phyloP scores from a whole-genome alignment of 1,140 invertebrate genomes.

The Oncopodura yosiiana region DNA sequence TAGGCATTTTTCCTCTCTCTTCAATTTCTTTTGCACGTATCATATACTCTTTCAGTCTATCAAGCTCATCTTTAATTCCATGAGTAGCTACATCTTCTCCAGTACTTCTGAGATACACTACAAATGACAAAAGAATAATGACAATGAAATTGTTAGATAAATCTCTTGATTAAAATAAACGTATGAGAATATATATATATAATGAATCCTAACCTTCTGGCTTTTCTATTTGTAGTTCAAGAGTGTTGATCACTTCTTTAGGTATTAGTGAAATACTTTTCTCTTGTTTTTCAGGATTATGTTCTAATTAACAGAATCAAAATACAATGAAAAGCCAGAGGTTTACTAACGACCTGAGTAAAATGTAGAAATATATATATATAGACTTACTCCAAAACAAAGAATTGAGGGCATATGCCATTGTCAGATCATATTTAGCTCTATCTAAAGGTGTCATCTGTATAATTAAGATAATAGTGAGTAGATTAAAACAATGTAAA shows the following conservation, averaged over 20 bases:
- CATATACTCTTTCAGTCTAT: conserved; percentile 29
- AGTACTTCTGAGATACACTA: conserved; percentile 34
- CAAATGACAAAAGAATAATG: conserved; percentile 4
- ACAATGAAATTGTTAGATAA: too few relatives aligned
- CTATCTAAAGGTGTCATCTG: conserved; percentile 29
- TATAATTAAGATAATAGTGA: background rate
- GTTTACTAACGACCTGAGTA: too few relatives aligned
- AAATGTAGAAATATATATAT: background rate
- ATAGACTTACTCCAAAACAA: conserved; percentile 34
- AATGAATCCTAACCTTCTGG: too few relatives aligned
- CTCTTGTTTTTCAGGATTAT: too few relatives aligned
- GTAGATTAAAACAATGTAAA: background rate
- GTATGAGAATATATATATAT: too few relatives aligned
- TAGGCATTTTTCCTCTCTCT: conserved; percentile 22
- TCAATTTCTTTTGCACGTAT: conserved; percentile 26
- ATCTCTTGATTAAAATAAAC: too few relatives aligned
- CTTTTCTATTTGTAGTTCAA: too few relatives aligned
- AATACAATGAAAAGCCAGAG: too few relatives aligned
- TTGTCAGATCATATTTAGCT: conserved; percentile 32
- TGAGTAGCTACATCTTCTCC: conserved; percentile 30
- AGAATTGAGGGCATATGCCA: conserved; percentile 31
- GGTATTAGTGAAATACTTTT: too few relatives aligned
- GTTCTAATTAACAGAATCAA: too few relatives aligned
- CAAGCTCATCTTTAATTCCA: conserved; percentile 30
- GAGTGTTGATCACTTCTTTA: too few relatives aligned